Evolutionary conservation across 2,797 vertebrate species (phyloP).

Genomic region (Okamejei kenojei): DNA sequence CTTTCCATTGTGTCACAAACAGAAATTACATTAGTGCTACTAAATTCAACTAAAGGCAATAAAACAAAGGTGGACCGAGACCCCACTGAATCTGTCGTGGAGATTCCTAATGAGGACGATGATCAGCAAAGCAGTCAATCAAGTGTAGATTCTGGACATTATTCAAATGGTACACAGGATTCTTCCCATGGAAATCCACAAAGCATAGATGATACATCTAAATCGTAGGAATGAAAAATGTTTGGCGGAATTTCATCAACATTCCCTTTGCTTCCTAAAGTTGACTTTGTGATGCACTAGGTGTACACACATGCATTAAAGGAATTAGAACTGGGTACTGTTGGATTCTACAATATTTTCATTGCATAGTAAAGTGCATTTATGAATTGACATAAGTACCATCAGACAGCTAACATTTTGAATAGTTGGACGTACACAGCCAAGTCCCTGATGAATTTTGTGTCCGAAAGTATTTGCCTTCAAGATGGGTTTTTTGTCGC

Average conservation of each 20-base stretch:
- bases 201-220: neutral
- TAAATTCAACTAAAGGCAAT: constrained; percentile 43
- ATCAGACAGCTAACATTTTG: neutral
- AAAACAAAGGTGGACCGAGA: constrained; percentile 47
- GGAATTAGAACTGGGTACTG: neutral
- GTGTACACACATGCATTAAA: neutral
- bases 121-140: constrained; percentile 44
- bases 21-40: constrained; percentile 38
- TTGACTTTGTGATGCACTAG: neutral
- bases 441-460: neutral
- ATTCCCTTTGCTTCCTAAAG: neutral
- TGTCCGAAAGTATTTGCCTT: neutral
- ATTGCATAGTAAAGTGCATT: neutral
- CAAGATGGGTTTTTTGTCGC: neutral
- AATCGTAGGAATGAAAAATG: neutral
- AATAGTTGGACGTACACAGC: neutral
- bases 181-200: neutral
- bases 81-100: constrained; percentile 5
- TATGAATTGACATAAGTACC: neutral
- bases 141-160: constrained; percentile 58
- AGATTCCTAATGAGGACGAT: constrained; percentile 37
- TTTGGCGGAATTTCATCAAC: neutral
- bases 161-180: constrained; percentile 48
- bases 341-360: neutral
- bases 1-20: constrained; percentile 22